Conservation (phyloP, 2,888 invertebrate species). For the Lomographa bimaculata region DNA sequence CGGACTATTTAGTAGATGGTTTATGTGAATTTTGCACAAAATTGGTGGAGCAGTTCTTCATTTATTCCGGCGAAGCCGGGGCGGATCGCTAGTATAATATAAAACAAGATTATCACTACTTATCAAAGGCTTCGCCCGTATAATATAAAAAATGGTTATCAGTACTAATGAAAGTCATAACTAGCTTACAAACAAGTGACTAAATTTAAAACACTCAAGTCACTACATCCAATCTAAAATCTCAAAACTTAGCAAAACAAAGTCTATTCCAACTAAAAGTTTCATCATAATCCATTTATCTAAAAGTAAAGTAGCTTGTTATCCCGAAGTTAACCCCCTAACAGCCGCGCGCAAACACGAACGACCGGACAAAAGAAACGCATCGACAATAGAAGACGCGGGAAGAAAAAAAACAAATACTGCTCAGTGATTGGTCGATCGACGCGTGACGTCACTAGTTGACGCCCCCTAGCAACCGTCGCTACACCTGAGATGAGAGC, state of each 20-base stretch:
- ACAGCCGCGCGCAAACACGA: conserved; percentile 45
- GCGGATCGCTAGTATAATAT: no score
- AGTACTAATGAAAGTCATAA: no score
- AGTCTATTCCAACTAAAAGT: conserved; percentile 24
- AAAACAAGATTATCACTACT: no score
- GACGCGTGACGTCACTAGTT: conserved; percentile 70
- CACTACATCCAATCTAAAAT: no score
- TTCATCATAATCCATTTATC: conserved; percentile 41
- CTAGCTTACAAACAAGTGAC: no score
- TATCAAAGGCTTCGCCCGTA: no score
- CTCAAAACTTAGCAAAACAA: conserved; percentile 23
- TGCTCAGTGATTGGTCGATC: conserved; percentile 61
- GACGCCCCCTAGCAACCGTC: conserved; percentile 81
- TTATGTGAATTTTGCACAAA: no score
- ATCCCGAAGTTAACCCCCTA: conserved; percentile 56
- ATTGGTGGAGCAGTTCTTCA: no score
- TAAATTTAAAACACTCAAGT: no score
- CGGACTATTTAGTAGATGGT: no score
- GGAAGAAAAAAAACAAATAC: conserved; percentile 59
- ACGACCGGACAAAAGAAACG: conserved; percentile 62
- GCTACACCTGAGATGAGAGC: conserved; percentile 77
- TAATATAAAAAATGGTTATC: no score
- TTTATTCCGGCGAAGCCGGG: no score
- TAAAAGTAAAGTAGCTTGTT: conserved; percentile 51
- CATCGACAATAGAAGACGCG: conserved; percentile 61